Conservation (phyloP, 1,140 invertebrate genomes). For the Nautilus pompilius region DNA sequence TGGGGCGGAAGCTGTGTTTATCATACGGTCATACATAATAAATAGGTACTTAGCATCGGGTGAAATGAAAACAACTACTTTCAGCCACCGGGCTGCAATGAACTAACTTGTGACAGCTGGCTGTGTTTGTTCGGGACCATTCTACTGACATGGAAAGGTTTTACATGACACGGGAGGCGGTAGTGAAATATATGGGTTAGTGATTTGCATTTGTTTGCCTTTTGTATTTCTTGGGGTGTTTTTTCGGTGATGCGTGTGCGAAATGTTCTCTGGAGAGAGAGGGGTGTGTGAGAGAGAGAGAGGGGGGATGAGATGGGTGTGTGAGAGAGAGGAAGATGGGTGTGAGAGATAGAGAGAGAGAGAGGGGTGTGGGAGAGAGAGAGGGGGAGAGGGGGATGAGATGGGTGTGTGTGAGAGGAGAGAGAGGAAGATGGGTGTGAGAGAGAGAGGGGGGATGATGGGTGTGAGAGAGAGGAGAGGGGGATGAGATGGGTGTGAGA, state of each 20-base stretch:
- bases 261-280: background rate
- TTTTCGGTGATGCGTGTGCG: background rate
- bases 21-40: slow-evolving; percentile 6
- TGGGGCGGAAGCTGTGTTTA: slow-evolving; percentile 5
- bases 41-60: slow-evolving; percentile 5
- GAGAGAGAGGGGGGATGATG: background rate
- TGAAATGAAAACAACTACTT: slow-evolving; percentile 1
- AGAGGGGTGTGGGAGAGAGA: slow-evolving; percentile 4
- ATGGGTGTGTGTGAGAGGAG: background rate
- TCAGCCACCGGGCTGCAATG: background rate
- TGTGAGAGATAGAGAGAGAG: background rate
- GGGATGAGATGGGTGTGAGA: background rate
- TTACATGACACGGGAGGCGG: slow-evolving; percentile 2
- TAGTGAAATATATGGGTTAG: slow-evolving; percentile 6
- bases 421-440: background rate
- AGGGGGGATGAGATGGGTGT: background rate
- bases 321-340: background rate
- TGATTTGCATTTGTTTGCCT: slow-evolving; percentile 4
- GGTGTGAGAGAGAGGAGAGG: slow-evolving; percentile 2
- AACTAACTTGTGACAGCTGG: slow-evolving; percentile 3
- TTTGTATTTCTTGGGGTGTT: background rate
- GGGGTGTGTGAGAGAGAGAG: background rate
- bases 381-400: slow-evolving; percentile 6
- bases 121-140: background rate
- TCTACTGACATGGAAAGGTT: slow-evolving; percentile 4